Evolutionary conservation across 2,797 vertebrate genomes (phyloP).

Genomic region (Sebastolobus altivelis): DNA sequence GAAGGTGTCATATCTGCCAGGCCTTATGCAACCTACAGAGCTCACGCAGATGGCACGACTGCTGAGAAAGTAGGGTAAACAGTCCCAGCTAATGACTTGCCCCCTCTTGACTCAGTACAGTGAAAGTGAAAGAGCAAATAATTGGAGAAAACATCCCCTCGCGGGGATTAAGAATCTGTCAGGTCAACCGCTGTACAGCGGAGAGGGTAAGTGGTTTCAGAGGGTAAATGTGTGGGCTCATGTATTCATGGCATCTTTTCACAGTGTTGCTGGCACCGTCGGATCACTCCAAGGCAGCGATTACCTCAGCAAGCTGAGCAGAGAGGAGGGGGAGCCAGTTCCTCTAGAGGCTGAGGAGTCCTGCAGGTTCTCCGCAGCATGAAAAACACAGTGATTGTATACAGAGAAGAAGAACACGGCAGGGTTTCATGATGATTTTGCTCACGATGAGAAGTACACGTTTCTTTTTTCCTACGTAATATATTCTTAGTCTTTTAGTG

Average conservation of each 20-base stretch:
- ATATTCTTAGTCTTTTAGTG: background rate
- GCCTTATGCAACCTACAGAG: conserved; percentile 73
- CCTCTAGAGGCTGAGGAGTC: conserved; percentile 1
- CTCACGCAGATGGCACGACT: conserved; percentile 71
- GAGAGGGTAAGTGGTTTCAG: conserved; percentile 22
- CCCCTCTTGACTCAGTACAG: conserved; percentile 62
- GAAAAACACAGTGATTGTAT: background rate
- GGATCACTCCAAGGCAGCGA: conserved; percentile 23
- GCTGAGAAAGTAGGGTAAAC: conserved; percentile 70
- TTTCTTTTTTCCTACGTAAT: too few species aligned
- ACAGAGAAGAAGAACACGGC: background rate
- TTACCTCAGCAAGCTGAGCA: conserved; percentile 37
- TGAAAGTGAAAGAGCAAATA: conserved; percentile 42
- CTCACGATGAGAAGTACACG: background rate
- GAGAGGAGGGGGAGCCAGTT: conserved; percentile 12
- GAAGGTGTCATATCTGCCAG: conserved; percentile 76
- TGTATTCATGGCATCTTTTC: conserved; percentile 41
- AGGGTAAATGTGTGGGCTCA: conserved; percentile 44
- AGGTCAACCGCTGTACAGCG: conserved; percentile 48
- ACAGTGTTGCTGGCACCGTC: conserved; percentile 34
- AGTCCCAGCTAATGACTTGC: conserved; percentile 60
- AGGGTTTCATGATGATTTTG: background rate
- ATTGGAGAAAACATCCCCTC: conserved; percentile 40
- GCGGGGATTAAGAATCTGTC: conserved; percentile 32
- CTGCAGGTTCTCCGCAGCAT: background rate